Evolutionary conservation across 2,113 vertebrate genomes (phyloP).

Genomic region (Anarrhichthys ocellatus): DNA sequence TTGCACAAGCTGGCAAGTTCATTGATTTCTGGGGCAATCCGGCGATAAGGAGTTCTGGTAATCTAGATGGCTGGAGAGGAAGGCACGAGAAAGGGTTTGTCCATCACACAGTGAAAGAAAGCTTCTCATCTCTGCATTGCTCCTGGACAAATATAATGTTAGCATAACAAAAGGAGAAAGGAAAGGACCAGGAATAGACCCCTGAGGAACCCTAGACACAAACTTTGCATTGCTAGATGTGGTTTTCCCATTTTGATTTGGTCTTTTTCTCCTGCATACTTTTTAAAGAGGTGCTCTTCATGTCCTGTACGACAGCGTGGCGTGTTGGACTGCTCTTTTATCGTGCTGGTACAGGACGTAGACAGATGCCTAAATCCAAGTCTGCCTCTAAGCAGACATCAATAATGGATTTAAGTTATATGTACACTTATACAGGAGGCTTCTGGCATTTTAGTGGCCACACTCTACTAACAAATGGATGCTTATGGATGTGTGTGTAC

Average conservation of each 20-base stretch:
- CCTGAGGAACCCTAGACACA: not conserved
- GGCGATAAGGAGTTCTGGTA: not conserved
- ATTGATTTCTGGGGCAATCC: not conserved
- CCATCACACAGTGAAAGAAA: not conserved
- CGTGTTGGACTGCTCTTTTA: not conserved
- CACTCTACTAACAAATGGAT: constrained; percentile 24
- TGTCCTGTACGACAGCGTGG: not conserved
- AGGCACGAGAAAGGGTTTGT: not conserved
- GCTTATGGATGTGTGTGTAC: constrained; percentile 8
- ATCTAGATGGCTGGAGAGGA: not conserved
- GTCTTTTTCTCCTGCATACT: no score
- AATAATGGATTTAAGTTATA: constrained; percentile 25
- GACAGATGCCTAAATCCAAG: not conserved
- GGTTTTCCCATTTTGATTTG: not conserved
- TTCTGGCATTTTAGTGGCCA: constrained; percentile 1
- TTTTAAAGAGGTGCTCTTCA: not conserved
- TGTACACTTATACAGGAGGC: not conserved
- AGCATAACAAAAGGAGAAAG: not conserved
- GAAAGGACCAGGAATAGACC: not conserved
- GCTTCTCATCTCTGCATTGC: not conserved
- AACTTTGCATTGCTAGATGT: not conserved
- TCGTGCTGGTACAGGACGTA: not conserved
- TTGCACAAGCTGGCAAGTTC: not conserved
- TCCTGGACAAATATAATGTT: not conserved
- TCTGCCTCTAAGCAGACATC: not conserved